Percentiles rank a stretch among this genome's conserved stretches.
phyloP scores from a whole-genome alignment of 2,113 vertebrate species.

The Anseranas semipalmata region DNA sequence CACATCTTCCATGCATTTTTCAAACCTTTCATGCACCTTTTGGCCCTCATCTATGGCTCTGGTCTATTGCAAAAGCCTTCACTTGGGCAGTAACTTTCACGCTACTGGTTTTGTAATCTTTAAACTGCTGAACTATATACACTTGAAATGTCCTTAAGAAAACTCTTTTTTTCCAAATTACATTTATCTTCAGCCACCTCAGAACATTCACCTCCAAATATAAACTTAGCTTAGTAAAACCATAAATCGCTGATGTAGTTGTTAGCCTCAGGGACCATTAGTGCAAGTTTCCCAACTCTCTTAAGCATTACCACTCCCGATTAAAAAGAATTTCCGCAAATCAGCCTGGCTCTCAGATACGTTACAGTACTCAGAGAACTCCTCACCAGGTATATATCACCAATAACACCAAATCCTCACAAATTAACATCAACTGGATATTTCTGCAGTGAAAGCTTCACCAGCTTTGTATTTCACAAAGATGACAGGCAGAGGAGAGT shows the following conservation, averaged over 20 bases:
- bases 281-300: neutral
- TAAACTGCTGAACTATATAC: neutral
- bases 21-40: neutral
- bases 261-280: neutral
- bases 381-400: neutral
- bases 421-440: neutral
- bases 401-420: neutral
- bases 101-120: neutral
- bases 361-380: neutral
- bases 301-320: neutral
- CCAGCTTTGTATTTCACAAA: neutral
- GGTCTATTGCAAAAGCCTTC: neutral
- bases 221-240: neutral
- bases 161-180: neutral
- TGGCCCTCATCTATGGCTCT: neutral
- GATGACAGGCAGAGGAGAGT: neutral
- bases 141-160: neutral
- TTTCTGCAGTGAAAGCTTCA: neutral
- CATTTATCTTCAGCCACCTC: neutral
- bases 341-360: neutral
- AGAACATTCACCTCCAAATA: neutral
- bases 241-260: neutral
- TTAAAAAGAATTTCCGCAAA: neutral
- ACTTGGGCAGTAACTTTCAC: neutral
- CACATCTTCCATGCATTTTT: neutral